These are phyloP conservation scores for Neogale vison DNA, from an alignment of 2,113 vertebrate genomes.

Conservation along the genomic window DNA sequence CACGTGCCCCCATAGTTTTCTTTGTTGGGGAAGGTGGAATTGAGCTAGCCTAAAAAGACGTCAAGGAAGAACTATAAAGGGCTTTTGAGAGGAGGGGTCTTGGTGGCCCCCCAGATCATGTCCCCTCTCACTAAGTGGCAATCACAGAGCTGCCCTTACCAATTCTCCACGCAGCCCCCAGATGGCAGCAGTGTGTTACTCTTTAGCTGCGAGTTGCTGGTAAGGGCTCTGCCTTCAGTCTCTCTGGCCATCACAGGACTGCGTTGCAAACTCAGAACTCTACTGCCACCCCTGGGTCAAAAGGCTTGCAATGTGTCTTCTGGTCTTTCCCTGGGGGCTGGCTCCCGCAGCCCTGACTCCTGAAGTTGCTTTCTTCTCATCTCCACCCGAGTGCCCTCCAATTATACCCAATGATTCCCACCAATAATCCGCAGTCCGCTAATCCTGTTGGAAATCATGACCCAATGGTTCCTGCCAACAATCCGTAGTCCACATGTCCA, in stretches of 20 bases:
- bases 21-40: background rate
- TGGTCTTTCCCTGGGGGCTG: background rate
- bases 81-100: background rate
- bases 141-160: background rate
- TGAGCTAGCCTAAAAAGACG: background rate
- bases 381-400: background rate
- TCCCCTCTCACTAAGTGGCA: background rate
- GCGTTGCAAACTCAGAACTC: background rate
- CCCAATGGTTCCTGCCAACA: background rate
- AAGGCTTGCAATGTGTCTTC: background rate
- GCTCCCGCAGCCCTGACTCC: background rate
- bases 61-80: background rate
- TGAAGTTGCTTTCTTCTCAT: background rate
- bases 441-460: background rate
- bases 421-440: background rate
- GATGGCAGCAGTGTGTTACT: conserved; percentile 59
- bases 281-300: background rate
- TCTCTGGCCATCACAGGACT: background rate
- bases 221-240: background rate
- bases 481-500: background rate
- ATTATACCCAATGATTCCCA: background rate
- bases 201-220: background rate
- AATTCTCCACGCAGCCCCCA: background rate
- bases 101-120: background rate
- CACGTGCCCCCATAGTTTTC: background rate